Evolutionary conservation across 2,797 vertebrate species (phyloP), one percentile per base, ranked within the genome.

Genomic region (Halcyon badia): DNA sequence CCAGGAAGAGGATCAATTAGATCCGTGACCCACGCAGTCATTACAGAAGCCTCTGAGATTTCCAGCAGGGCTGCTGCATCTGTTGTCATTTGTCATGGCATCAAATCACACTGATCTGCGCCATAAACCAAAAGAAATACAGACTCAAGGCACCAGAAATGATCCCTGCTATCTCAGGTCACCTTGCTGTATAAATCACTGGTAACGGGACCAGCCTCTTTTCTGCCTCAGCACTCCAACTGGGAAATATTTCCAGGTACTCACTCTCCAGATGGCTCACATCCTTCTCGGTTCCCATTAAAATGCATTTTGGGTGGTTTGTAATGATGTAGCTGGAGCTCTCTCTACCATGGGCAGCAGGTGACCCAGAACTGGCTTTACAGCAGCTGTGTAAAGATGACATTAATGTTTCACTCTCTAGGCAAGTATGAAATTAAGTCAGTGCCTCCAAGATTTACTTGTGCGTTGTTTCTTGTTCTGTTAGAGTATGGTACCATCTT

Each of bases 401-500:
- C 39, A 57, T 69, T 80, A 68, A 19, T 86, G 57, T 91, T 89
- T 92, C 39, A 51, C 56, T 71, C 25, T 84, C 61, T 39, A 37
- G 76, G n/a, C 35, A 71, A 58, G 51, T 93, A 44, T 25, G 85
- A 87, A 81, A 86, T 66, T 5, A 94, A 90, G 70, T 37, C 58
- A 85, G 46, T 84, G 52, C 37, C 65, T 95, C 77, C 65, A 71
- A 70, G 46, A 87, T 94, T 96, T 96, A 96, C 48, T 80, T 83
- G 19, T 69, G 64, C 58, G 44, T 89, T 95, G n/a, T 96, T 97
- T 97, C 89, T 96, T 92, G 28, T 96, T 94, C 69, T 61, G 8
- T 87, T 98, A 99, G 99, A 99, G 81, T 99, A 99, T 6, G 99
- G 99, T 96, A 99, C 99, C 95, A 99, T 99, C 98, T 96, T 99